Conservation (phyloP, 2,113 vertebrate genomes). For the Xenotilapia flavipinnis region DNA sequence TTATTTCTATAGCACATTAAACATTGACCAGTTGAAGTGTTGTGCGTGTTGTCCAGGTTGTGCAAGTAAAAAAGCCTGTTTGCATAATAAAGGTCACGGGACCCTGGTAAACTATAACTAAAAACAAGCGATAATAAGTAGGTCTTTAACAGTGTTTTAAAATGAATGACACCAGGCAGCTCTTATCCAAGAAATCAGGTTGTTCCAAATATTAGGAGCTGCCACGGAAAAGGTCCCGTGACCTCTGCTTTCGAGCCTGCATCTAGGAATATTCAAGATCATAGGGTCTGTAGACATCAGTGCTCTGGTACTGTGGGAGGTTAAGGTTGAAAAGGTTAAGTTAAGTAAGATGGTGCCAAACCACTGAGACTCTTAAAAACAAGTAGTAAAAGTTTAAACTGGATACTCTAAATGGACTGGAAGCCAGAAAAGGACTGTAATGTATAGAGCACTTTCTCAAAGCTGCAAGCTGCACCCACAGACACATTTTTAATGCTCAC, state of each 20-base stretch:
- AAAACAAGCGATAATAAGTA: neutral
- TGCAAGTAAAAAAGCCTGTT: neutral
- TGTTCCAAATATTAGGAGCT: neutral
- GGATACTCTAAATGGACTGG: neutral
- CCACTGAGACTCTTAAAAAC: neutral
- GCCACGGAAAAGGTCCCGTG: rapidly evolving
- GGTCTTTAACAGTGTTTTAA: rapidly evolving
- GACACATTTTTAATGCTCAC: neutral
- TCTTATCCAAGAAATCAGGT: neutral
- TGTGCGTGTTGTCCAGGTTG: neutral
- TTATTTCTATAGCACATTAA: neutral
- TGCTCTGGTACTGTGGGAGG: neutral
- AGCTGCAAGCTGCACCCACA: neutral
- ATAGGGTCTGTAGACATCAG: neutral
- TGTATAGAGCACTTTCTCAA: neutral
- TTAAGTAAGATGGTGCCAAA: neutral
- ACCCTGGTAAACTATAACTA: neutral
- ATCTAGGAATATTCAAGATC: neutral
- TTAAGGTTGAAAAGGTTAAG: neutral
- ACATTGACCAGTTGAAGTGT: neutral
- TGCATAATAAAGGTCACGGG: neutral
- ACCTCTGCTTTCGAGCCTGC: neutral
- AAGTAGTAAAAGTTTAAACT: neutral
- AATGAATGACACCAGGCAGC: neutral
- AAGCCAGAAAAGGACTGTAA: neutral